Percentiles rank a stretch among this genome's conserved stretches.
Evolutionary conservation across 1,140 invertebrate species (phyloP).

Genomic region (Nylanderia fulva): DNA sequence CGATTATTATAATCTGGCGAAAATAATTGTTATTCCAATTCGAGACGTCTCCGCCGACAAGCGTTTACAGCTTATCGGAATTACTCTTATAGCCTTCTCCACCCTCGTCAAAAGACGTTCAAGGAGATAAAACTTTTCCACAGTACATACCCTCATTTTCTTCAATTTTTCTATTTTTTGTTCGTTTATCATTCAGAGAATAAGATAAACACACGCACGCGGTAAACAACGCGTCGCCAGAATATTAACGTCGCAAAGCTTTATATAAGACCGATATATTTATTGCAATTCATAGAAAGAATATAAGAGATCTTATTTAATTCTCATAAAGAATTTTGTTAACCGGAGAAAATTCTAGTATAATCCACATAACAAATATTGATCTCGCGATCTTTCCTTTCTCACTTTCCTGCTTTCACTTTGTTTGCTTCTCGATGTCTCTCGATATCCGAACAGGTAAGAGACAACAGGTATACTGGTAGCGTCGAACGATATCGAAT

Average conservation of each 20-base stretch:
- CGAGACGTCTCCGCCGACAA: background rate
- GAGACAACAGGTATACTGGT: background rate
- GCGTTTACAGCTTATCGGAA: constrained; percentile 1
- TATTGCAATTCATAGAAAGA: too few relatives aligned
- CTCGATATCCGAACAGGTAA: background rate
- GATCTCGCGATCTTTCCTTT: background rate
- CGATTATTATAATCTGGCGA: background rate
- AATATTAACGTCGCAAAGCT: background rate
- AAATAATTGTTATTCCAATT: background rate
- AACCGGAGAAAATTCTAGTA: too few relatives aligned
- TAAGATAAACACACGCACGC: too few relatives aligned
- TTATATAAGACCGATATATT: too few relatives aligned
- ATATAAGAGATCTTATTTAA: too few relatives aligned
- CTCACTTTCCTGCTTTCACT: background rate
- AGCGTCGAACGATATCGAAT: background rate
- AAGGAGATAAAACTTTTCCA: constrained; percentile 62
- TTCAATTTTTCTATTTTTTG: background rate
- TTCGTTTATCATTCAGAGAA: constrained; percentile 52
- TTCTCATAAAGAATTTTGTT: too few relatives aligned
- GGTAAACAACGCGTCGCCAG: constrained; percentile 39
- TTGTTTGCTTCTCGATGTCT: background rate
- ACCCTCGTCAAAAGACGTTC: background rate
- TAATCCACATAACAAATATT: too few relatives aligned
- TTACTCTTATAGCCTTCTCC: background rate
- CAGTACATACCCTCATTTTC: constrained; percentile 25